These are phyloP conservation scores for Heliconius sara DNA, from an alignment of 2,888 invertebrate genomes.

Conservation along the genomic window DNA sequence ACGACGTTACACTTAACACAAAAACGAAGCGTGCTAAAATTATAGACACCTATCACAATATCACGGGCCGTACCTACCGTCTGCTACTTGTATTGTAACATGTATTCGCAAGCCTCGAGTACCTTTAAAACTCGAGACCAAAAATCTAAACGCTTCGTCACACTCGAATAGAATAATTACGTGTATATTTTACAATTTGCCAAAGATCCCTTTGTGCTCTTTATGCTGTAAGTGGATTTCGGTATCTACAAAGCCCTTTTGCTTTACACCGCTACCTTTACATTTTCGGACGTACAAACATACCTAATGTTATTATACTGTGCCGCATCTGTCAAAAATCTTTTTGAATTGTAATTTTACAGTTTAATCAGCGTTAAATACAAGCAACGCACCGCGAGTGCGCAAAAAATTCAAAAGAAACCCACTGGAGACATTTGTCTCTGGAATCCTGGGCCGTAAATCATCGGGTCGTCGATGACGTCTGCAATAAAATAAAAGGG, in stretches of 20 bases:
- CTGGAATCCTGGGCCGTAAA: conserved; percentile 74
- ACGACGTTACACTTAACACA: not conserved
- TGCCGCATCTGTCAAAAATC: conserved; percentile 82
- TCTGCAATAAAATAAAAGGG: conserved; percentile 58
- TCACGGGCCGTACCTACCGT: conserved; percentile 56
- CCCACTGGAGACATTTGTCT: conserved; percentile 61
- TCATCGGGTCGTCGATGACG: conserved; percentile 72
- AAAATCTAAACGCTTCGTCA: conserved; percentile 71
- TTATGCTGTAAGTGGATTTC: conserved; percentile 81
- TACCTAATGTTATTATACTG: conserved; percentile 78
- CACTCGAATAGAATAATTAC: conserved; percentile 81
- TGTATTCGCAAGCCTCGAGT: conserved; percentile 81
- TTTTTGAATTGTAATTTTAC: conserved; percentile 81
- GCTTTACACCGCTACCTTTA: conserved; percentile 73
- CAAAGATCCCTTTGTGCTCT: conserved; percentile 77
- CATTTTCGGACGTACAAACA: conserved; percentile 68
- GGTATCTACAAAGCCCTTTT: conserved; percentile 68
- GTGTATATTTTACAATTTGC: conserved; percentile 83
- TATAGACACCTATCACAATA: conserved; percentile 67
- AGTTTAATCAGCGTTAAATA: conserved; percentile 85
- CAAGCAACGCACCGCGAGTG: conserved; percentile 71
- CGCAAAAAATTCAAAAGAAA: conserved; percentile 60
- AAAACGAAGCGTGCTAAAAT: conserved; percentile 48
- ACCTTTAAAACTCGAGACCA: conserved; percentile 64
- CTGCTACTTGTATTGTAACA: conserved; percentile 62